Base-by-base conservation (phyloP, 1,140 invertebrate species). In the Bombus superbus region DNA sequence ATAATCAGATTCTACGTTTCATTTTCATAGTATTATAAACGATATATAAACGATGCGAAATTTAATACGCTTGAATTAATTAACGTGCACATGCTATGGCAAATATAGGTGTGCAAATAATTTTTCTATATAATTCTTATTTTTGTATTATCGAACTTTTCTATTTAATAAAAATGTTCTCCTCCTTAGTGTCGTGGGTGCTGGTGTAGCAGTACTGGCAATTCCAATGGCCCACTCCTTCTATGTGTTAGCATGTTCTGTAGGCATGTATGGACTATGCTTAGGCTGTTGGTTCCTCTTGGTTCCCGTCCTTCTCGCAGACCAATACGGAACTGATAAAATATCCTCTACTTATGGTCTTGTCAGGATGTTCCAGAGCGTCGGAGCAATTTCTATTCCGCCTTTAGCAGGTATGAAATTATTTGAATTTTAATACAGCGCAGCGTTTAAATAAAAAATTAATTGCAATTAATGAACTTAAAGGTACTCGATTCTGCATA, bases 331-430 rank as follows among this genome's bases (percentile, higher is more conserved):
- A 9, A 97, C 96, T 3, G 97, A 97, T 59, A 96, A 96, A 75
- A 97, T 97, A 85, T 97, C 97, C 64, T 97, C 97, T 18, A 97
- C 96, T 35, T 97, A 97, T 90, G 97, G 97, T 10, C 95, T 97
- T 40, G 96, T 97, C 4, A 94, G 97, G 32, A 97, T 97, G 96
- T 97, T 97, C 92, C 97, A 97, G 94, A 97, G 97, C 86, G 94
- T 97, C n/a, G 97, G 97, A 1, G 97, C 97, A 22, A 97, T 97
- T 10, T 97, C 96, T 40, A 96, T 97, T 81, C 97, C 97, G 18
- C 97, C 97, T 2, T 95, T 97, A 76, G 96, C 97, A 86, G 97
- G 96, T 96, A 87, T 25, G n/a, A 25, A 35, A 44, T 47, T 6
- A n/a, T 32, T 9, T 35, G 2, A 62, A n/a, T 35, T 8, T 32